phyloP scores from a whole-genome alignment of 2,888 invertebrate genomes.

The Anticlea derivata region DNA sequence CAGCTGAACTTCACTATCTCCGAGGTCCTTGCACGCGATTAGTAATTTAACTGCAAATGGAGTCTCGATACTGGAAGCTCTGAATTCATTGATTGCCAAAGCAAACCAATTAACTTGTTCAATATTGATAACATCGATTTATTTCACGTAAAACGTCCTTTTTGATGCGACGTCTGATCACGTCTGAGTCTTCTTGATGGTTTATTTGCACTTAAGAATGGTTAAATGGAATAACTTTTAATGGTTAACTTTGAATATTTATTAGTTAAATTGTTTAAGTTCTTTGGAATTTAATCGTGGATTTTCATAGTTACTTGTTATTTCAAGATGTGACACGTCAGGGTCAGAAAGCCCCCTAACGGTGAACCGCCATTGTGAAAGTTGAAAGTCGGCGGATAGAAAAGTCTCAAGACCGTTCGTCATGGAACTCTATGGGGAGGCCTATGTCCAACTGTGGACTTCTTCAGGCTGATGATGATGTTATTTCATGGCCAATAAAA shows the following conservation, averaged over 20 bases:
- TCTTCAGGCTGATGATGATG: too few species aligned
- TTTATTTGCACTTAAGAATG: constrained; percentile 11
- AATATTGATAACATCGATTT: constrained; percentile 11
- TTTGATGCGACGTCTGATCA: constrained; percentile 5
- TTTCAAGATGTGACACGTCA: too few species aligned
- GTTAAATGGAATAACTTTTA: background rate
- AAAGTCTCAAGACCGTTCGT: too few species aligned
- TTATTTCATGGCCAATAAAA: too few species aligned
- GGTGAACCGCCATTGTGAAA: too few species aligned
- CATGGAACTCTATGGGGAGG: too few species aligned
- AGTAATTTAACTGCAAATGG: constrained; percentile 17
- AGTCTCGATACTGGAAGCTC: constrained; percentile 9
- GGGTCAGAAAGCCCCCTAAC: too few species aligned
- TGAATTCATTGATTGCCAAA: constrained; percentile 12
- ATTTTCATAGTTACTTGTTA: too few species aligned
- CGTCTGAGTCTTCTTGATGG: background rate
- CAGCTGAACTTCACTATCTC: background rate
- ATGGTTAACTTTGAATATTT: background rate
- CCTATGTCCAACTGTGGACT: too few species aligned
- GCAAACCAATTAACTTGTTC: constrained; percentile 11
- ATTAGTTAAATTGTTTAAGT: background rate
- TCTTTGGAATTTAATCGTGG: too few species aligned
- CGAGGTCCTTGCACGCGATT: constrained; percentile 15
- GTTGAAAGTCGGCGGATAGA: too few species aligned
- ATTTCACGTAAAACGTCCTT: background rate